Evolutionary conservation across 2,888 invertebrate genomes (phyloP).

Genomic region (Gortyna flavago): DNA sequence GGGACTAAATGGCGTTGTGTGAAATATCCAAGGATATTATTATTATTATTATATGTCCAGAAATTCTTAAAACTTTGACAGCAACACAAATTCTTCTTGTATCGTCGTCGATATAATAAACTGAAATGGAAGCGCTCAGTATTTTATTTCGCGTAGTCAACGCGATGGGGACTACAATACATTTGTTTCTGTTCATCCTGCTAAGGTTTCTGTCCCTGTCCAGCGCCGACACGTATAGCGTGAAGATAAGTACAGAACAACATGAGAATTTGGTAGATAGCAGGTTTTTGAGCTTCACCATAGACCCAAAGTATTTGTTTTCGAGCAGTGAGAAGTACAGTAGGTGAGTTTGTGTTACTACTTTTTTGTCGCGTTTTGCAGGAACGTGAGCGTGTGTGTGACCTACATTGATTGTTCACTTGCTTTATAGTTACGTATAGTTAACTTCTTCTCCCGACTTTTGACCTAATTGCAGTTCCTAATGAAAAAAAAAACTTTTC

Average conservation of each 20-base stretch:
- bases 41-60: slow-evolving; percentile 8
- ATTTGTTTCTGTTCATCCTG: slow-evolving; percentile 54
- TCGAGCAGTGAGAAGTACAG: slow-evolving; percentile 78
- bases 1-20: too few relatives aligned
- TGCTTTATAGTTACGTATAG: too few relatives aligned
- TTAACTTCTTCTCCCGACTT: neutral
- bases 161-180: slow-evolving; percentile 54
- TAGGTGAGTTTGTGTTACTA: slow-evolving; percentile 70
- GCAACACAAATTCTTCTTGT: slow-evolving; percentile 67
- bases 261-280: slow-evolving; percentile 92
- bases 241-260: slow-evolving; percentile 91
- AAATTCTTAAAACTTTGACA: slow-evolving; percentile 46
- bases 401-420: too few relatives aligned
- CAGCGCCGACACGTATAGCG: slow-evolving; percentile 85
- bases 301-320: slow-evolving; percentile 92
- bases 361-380: neutral
- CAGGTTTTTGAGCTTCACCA: slow-evolving; percentile 93
- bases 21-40: too few relatives aligned
- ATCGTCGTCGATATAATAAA: slow-evolving; percentile 67
- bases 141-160: slow-evolving; percentile 36
- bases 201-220: slow-evolving; percentile 53
- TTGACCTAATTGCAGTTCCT: neutral
- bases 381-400: neutral
- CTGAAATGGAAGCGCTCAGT: neutral
- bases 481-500: too few relatives aligned